Percentiles rank a stretch among this genome's conserved stretches.
Evolutionary conservation across 1,140 invertebrate genomes (phyloP).

Genomic region (Drosophila fuyamai): DNA sequence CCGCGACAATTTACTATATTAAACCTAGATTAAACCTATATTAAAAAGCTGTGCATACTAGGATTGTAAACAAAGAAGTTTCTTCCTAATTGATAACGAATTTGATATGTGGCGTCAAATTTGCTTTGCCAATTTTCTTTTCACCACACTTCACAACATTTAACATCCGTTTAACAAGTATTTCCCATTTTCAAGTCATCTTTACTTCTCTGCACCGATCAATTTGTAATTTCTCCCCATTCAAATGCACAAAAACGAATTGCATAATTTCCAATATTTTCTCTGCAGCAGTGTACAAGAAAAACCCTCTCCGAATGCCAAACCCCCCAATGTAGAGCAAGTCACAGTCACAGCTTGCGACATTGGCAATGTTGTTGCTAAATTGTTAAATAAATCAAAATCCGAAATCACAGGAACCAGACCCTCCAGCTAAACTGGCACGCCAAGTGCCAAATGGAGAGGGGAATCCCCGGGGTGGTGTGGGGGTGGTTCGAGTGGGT

Average conservation of each 20-base stretch:
- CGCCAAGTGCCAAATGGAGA: constrained; percentile 71
- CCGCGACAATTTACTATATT: background rate
- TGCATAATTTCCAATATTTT: constrained; percentile 12
- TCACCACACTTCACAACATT: background rate
- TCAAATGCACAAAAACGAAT: constrained; percentile 9
- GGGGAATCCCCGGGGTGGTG: constrained; percentile 14
- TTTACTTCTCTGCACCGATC: background rate
- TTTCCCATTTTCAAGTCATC: background rate
- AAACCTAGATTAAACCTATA: too few species aligned
- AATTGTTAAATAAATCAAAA: constrained; percentile 83
- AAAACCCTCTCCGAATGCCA: constrained; percentile 1
- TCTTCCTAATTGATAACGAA: background rate
- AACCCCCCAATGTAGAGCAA: constrained; percentile 4
- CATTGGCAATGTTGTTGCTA: constrained; percentile 62
- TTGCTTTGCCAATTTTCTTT: background rate
- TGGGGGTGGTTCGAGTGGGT: constrained; percentile 2
- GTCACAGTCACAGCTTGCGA: constrained; percentile 61
- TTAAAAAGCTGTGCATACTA: too few species aligned
- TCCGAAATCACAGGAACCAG: constrained; percentile 44
- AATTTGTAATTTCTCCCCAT: constrained; percentile 23
- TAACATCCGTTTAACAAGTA: background rate
- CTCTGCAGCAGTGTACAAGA: background rate
- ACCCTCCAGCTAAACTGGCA: constrained; percentile 55
- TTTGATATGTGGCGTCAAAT: background rate
- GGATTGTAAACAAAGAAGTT: background rate